These are phyloP conservation scores for Myotis findleyi DNA, from an alignment of 2,797 vertebrate genomes.

Conservation along the genomic window DNA sequence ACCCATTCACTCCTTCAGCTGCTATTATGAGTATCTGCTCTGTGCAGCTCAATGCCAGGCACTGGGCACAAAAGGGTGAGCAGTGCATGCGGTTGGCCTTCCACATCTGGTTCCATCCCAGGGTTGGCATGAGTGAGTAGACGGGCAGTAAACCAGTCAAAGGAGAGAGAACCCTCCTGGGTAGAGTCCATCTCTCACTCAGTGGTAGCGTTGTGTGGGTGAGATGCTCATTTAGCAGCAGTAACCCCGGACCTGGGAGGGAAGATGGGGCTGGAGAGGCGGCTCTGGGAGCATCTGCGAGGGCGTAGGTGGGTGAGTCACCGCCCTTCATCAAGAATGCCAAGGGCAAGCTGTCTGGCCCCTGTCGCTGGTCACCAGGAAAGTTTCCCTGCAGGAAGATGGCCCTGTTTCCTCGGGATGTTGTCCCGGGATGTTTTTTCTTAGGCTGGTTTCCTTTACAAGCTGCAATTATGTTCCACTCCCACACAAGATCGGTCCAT, in stretches of 20 bases:
- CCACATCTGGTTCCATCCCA: not conserved
- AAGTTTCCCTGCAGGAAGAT: conserved; percentile 24
- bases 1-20: not conserved
- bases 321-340: not conserved
- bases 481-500: not conserved
- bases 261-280: not conserved
- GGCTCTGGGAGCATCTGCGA: not conserved
- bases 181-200: not conserved
- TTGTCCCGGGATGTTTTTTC: conserved; percentile 43
- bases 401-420: conserved; percentile 51
- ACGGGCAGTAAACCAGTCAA: not conserved
- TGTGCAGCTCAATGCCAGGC: not conserved
- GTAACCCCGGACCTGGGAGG: not conserved
- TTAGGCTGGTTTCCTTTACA: conserved; percentile 69
- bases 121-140: not conserved
- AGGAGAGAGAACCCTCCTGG: not conserved
- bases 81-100: not conserved
- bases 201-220: not conserved
- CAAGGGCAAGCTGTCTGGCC: conserved; percentile 13
- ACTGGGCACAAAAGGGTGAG: rapidly evolving
- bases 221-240: not conserved
- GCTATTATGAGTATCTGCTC: rapidly evolving
- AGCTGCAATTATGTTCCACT: conserved; percentile 27
- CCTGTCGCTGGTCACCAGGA: not conserved
- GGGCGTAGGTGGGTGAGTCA: conserved; percentile 25